Evolutionary conservation across 2,113 vertebrate genomes (phyloP).

Genomic region (Clinocottus analis): DNA sequence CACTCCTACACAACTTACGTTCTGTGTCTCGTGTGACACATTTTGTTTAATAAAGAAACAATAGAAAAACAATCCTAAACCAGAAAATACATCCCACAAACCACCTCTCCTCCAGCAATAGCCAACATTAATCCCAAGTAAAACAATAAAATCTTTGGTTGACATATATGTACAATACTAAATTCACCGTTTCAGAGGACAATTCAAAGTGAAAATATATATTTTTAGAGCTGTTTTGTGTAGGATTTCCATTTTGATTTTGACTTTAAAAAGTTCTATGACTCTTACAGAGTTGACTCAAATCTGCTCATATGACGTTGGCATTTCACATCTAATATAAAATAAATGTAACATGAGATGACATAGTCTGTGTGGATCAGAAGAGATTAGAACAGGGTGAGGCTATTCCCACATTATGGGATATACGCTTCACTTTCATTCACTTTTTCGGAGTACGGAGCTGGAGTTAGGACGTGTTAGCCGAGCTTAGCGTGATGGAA

Average conservation of each 20-base stretch:
- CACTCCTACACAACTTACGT: slow-evolving; percentile 14
- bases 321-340: neutral
- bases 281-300: neutral
- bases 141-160: slow-evolving; percentile 1
- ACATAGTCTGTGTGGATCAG: neutral
- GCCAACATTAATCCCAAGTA: slow-evolving; percentile 14
- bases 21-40: neutral
- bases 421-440: neutral
- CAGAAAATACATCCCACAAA: slow-evolving; percentile 9
- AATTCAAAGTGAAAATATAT: neutral
- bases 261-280: neutral
- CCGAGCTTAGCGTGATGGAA: neutral
- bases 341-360: neutral
- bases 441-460: neutral
- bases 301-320: neutral
- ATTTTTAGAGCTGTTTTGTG: slow-evolving; percentile 1
- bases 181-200: neutral
- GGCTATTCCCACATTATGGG: neutral
- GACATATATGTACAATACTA: neutral
- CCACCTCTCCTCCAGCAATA: slow-evolving; percentile 6
- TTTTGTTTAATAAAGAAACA: neutral
- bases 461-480: neutral
- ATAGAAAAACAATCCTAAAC: slow-evolving; percentile 10
- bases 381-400: neutral
- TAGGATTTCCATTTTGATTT: neutral